Base-by-base conservation (phyloP, 2,888 invertebrate genomes). In the Hyles lineata region DNA sequence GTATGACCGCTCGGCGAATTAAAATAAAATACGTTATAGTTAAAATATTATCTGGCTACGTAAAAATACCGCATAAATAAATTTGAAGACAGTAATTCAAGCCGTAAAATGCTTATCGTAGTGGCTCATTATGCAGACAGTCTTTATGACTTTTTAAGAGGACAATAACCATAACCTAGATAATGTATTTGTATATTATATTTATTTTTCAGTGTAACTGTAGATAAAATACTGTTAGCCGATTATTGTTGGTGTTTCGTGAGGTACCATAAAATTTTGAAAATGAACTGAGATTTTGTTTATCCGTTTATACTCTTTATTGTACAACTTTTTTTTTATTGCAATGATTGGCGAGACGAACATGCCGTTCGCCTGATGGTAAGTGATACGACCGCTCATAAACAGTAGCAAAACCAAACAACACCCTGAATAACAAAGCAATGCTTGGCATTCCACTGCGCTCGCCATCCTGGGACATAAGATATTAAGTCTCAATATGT, bases 151-250 rank as follows among this genome's bases (percentile, higher is more conserved):
- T 15, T 67, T 67, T 50, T 67, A 67, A 67, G 67, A 67, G 25
- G 23, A 50, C 50, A 50, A 67, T 67, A 67, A 67, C 67, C 23
- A 43, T 67, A 67, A 50, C 11, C 23, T 7, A 19, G 67, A 67
- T n/a, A 50, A 67, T 67, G 43, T 67, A 35, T 63, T 43, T 21
- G 61, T 29, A 32, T 17, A 83, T 80, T 77, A 82, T 76, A 77
- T 75, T 79, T 82, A 80, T 76, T 79, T 81, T 79, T 74, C 76
- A 73, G 77, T 72, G 80, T 78, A 74, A 15, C 23, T 43, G 17
- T 17, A 67, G 67, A 67, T 67, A 67, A 63, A 62, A 63, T 17
- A 50, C 1, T 43, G 50, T 23, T 67, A 67, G 50, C 50, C 17
- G 23, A n/a, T 35, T 63, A 11, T 35, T 11, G 63, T 23, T 67